Conservation (phyloP, 2,888 invertebrate genomes). For the Petrolisthes cinctipes region DNA sequence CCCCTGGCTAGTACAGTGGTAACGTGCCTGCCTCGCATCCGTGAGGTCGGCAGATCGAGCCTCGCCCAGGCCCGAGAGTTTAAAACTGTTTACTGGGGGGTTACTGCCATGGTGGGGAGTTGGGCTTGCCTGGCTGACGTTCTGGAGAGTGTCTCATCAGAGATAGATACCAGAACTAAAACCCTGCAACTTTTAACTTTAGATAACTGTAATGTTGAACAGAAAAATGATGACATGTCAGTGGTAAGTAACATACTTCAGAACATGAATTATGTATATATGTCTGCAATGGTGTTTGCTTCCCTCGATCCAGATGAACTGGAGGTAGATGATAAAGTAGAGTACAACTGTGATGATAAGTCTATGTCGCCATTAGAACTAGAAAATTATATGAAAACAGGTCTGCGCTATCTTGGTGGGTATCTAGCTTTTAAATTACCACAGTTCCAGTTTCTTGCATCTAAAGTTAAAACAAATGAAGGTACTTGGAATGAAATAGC, state of each 20-base stretch:
- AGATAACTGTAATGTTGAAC: slow-evolving; percentile 13
- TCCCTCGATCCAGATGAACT: slow-evolving; percentile 23
- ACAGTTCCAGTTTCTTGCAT: slow-evolving; percentile 4
- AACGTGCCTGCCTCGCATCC: no score
- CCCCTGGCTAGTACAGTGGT: no score
- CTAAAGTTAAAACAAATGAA: not conserved
- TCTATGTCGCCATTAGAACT: slow-evolving; percentile 5
- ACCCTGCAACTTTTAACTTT: no score
- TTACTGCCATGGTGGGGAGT: no score
- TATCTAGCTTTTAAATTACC: slow-evolving; percentile 25
- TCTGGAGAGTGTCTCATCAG: no score
- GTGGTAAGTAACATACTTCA: not conserved
- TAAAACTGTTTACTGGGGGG: no score
- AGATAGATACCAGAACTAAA: no score
- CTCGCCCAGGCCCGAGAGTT: no score
- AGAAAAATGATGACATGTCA: slow-evolving; percentile 24
- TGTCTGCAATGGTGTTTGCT: slow-evolving; percentile 27
- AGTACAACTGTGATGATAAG: not conserved
- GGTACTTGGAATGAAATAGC: no score
- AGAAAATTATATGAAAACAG: slow-evolving; percentile 23
- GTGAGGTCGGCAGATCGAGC: no score
- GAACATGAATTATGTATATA: slow-evolving; percentile 19
- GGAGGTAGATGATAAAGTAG: slow-evolving; percentile 5
- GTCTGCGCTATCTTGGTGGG: slow-evolving; percentile 25
- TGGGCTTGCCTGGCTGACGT: no score